A percentile compares a stretch with the other conserved stretches of the same genome.
phyloP scores from a whole-genome alignment of 2,797 vertebrate genomes.

The Falco columbarius region DNA sequence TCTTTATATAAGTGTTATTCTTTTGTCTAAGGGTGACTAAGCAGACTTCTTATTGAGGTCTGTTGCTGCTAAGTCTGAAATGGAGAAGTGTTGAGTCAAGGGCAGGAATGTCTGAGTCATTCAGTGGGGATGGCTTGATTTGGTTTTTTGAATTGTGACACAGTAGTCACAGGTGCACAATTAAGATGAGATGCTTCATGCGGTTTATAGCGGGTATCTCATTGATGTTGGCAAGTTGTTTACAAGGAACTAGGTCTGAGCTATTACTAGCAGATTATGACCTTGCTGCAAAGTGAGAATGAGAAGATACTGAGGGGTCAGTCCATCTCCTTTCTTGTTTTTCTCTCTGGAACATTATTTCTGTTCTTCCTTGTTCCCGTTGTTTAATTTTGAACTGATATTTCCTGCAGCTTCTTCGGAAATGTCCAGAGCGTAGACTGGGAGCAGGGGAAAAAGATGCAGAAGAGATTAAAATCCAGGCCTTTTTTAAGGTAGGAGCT shows the following conservation, averaged over 20 bases:
- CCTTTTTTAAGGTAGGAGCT: conserved; percentile 88
- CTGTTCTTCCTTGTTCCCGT: background rate
- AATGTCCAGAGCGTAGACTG: conserved; percentile 87
- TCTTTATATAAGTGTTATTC: background rate
- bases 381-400: background rate
- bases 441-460: conserved; percentile 88
- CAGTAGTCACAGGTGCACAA: background rate
- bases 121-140: background rate
- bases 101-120: background rate
- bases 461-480: conserved; percentile 87
- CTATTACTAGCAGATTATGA: background rate
- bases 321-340: background rate
- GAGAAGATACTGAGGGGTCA: background rate
- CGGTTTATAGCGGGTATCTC: background rate
- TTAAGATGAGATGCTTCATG: background rate
- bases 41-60: background rate
- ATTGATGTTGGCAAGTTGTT: background rate
- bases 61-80: background rate
- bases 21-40: conserved; percentile 3
- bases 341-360: background rate
- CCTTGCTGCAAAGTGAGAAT: background rate
- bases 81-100: background rate
- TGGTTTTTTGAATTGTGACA: background rate
- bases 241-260: background rate
- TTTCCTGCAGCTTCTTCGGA: conserved; percentile 86